Evolutionary conservation across 1,140 invertebrate genomes (phyloP).

Genomic region (Drosophila lacteicornis): DNA sequence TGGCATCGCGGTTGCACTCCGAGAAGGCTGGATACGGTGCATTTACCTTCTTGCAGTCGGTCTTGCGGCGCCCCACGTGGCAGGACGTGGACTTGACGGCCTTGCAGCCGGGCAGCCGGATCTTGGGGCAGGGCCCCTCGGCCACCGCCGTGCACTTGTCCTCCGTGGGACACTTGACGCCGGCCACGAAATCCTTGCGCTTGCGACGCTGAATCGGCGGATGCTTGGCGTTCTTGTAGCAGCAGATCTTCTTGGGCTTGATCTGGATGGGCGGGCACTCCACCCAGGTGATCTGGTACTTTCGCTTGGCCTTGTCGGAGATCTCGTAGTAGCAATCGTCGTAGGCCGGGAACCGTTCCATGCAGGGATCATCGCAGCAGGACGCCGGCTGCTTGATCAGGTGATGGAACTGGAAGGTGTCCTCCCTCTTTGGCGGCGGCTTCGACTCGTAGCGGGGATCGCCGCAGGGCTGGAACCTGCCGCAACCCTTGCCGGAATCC

Average conservation of each 20-base stretch:
- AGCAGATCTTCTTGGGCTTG: slow-evolving; percentile 69
- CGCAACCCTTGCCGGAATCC: background rate
- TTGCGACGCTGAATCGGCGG: slow-evolving; percentile 45
- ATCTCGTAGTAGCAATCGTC: slow-evolving; percentile 61
- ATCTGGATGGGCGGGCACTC: slow-evolving; percentile 65
- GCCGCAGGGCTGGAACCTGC: background rate
- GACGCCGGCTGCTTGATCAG: background rate
- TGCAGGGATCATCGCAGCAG: background rate
- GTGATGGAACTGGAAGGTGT: slow-evolving; percentile 30
- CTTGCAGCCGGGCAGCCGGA: slow-evolving; percentile 50
- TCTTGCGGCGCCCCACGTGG: background rate
- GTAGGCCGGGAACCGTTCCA: slow-evolving; percentile 18
- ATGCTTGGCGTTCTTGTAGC: slow-evolving; percentile 17
- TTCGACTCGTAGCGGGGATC: slow-evolving; percentile 16
- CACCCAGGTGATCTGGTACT: slow-evolving; percentile 70
- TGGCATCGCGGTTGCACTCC: slow-evolving; percentile 33
- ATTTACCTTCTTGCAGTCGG: slow-evolving; percentile 42
- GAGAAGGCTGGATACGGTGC: slow-evolving; percentile 66
- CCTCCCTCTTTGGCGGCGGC: background rate
- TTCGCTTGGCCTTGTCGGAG: slow-evolving; percentile 61
- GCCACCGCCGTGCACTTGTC: background rate
- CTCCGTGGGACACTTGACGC: background rate
- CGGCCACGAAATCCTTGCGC: slow-evolving; percentile 5
- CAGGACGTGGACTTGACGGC: slow-evolving; percentile 24
- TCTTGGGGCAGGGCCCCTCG: slow-evolving; percentile 24